Percentiles rank a stretch among this genome's conserved stretches.
Evolutionary conservation across 2,888 invertebrate genomes (phyloP).

Genomic region (Leuctra nigra): DNA sequence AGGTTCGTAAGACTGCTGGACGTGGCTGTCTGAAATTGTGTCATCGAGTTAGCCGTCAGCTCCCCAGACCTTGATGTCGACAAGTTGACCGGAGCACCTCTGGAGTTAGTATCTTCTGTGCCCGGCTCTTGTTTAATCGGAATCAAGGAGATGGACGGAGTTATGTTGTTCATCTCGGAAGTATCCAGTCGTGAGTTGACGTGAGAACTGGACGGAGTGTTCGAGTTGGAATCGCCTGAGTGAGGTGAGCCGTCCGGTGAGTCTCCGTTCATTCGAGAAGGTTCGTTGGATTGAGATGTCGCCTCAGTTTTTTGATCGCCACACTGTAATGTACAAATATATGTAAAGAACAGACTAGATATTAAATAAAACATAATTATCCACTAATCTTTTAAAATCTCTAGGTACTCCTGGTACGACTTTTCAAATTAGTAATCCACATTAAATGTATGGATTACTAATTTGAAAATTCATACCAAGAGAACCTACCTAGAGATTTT

Average conservation of each 20-base stretch:
- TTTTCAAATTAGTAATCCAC: background rate
- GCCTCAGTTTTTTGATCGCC: conserved; percentile 37
- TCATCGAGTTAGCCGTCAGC: conserved; percentile 31
- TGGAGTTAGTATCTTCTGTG: conserved; percentile 31
- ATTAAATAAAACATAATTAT: no score
- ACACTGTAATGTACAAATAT: no score
- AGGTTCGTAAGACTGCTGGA: conserved; percentile 68
- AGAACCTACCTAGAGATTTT: no score
- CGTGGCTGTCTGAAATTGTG: conserved; percentile 46
- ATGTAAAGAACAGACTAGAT: no score
- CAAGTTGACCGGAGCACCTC: conserved; percentile 35
- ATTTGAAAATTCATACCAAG: no score
- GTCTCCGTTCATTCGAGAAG: conserved; percentile 49
- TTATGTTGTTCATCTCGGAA: conserved; percentile 51
- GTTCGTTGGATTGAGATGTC: conserved; percentile 36
- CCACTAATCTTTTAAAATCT: no score
- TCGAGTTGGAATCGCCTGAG: conserved; percentile 70
- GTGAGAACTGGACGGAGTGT: conserved; percentile 56
- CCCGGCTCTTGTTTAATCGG: conserved; percentile 63
- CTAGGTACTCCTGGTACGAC: no score
- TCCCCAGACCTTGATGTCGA: conserved; percentile 34
- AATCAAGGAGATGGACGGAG: conserved; percentile 79
- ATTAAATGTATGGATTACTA: background rate
- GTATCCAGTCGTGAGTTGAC: conserved; percentile 37
- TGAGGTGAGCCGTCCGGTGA: conserved; percentile 58